Evolutionary conservation across 2,797 vertebrate species (phyloP).

Genomic region (Fundulus diaphanus): DNA sequence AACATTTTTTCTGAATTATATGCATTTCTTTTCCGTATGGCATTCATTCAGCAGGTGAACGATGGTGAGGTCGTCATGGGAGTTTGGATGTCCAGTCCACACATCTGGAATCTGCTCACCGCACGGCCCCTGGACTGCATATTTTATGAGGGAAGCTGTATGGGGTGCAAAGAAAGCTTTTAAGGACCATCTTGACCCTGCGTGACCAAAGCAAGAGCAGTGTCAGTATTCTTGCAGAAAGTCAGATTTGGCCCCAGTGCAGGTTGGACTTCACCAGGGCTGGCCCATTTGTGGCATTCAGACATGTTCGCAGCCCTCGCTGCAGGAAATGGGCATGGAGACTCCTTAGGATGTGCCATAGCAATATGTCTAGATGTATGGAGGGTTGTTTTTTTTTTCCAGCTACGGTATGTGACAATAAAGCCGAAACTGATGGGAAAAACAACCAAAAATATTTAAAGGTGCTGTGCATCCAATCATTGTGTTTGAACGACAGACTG

Average conservation of each 20-base stretch:
- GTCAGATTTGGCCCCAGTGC: neutral
- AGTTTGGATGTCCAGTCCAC: too few relatives aligned
- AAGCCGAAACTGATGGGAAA: neutral
- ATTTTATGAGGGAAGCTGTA: too few relatives aligned
- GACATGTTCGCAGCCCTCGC: neutral
- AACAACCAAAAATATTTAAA: neutral
- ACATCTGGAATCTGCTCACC: too few relatives aligned
- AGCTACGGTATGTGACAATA: neutral
- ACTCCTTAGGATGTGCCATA: neutral
- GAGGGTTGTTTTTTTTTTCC: neutral
- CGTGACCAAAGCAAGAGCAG: neutral
- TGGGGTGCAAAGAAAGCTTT: neutral
- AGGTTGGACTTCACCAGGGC: neutral
- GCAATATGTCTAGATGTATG: neutral
- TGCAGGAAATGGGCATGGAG: neutral
- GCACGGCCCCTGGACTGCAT: too few relatives aligned
- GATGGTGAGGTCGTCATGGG: too few relatives aligned
- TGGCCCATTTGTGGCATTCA: neutral
- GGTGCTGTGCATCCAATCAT: neutral
- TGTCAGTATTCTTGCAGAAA: neutral
- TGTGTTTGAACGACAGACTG: conserved; percentile 15
- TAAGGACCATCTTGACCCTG: neutral
- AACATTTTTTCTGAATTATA: too few relatives aligned
- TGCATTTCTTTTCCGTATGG: too few relatives aligned
- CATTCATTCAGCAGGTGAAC: too few relatives aligned